A percentile compares a stretch with the other conserved stretches of the same genome.
phyloP scores from a whole-genome alignment of 2,797 vertebrate genomes.

The Chromis chromis region DNA sequence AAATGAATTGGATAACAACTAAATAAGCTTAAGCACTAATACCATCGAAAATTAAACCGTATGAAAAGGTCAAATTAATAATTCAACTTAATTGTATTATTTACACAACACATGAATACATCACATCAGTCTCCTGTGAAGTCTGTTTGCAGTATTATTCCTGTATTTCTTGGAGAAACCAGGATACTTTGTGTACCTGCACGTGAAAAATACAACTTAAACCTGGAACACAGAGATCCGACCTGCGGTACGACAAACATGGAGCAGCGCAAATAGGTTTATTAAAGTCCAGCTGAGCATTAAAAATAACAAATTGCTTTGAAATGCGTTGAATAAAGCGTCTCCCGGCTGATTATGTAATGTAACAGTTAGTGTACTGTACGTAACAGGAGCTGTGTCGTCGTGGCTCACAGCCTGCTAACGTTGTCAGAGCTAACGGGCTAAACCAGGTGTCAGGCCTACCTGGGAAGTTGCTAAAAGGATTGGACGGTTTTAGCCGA shows the following conservation, averaged over 20 bases:
- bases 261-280: not conserved
- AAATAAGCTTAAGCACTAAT: not conserved
- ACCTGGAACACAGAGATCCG: not conserved
- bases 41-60: not conserved
- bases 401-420: constrained; percentile 56
- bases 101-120: not conserved
- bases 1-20: not conserved
- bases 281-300: not conserved
- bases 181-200: not conserved
- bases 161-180: not conserved
- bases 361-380: constrained; percentile 31
- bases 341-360: constrained; percentile 62
- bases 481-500: constrained; percentile 52
- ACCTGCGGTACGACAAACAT: not conserved
- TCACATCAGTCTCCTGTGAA: not conserved
- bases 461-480: constrained; percentile 54
- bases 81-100: too few species aligned
- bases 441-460: constrained; percentile 68
- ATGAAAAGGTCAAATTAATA: too few species aligned
- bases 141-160: not conserved
- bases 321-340: not conserved
- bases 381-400: constrained; percentile 42
- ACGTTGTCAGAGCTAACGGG: constrained; percentile 46
- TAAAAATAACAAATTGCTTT: not conserved
- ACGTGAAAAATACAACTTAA: not conserved